Evolutionary conservation across 2,888 invertebrate genomes (phyloP).

Genomic region (Drosophila testacea): DNA sequence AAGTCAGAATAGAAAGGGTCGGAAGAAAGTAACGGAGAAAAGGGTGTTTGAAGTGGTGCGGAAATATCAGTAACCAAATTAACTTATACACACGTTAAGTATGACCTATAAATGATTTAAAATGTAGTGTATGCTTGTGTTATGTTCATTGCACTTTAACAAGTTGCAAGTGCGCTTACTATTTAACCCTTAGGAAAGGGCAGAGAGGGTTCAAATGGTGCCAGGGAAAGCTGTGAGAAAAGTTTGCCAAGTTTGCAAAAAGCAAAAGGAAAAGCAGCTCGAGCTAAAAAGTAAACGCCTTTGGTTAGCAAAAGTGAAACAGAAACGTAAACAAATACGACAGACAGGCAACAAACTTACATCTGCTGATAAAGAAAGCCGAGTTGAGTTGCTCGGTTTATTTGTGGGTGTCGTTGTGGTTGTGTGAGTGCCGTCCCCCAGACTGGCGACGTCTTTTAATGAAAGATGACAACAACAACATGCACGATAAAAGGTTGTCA

Average conservation of each 20-base stretch:
- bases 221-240: slow-evolving; percentile 51
- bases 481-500: slow-evolving; percentile 72
- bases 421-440: not conserved
- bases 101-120: slow-evolving; percentile 15
- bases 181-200: slow-evolving; percentile 38
- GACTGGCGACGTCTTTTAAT: slow-evolving; percentile 57
- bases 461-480: slow-evolving; percentile 78
- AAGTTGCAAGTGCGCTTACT: not conserved
- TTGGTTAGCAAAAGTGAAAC: slow-evolving; percentile 75
- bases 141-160: slow-evolving; percentile 33
- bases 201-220: slow-evolving; percentile 49
- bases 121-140: not conserved
- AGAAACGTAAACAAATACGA: slow-evolving; percentile 76
- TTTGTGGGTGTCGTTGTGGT: not conserved
- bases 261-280: slow-evolving; percentile 38
- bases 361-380: slow-evolving; percentile 81
- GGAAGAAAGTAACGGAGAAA: slow-evolving; percentile 10
- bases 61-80: slow-evolving; percentile 12
- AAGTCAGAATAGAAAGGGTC: slow-evolving; percentile 9
- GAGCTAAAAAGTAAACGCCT: slow-evolving; percentile 63
- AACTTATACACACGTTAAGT: slow-evolving; percentile 2
- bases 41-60: not conserved
- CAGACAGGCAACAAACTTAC: slow-evolving; percentile 65
- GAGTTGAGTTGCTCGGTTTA: slow-evolving; percentile 13
- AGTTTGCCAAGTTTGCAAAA: slow-evolving; percentile 43